Base-by-base conservation (phyloP, 1,140 invertebrate genomes). In the Thaumatotibia leucotreta region DNA sequence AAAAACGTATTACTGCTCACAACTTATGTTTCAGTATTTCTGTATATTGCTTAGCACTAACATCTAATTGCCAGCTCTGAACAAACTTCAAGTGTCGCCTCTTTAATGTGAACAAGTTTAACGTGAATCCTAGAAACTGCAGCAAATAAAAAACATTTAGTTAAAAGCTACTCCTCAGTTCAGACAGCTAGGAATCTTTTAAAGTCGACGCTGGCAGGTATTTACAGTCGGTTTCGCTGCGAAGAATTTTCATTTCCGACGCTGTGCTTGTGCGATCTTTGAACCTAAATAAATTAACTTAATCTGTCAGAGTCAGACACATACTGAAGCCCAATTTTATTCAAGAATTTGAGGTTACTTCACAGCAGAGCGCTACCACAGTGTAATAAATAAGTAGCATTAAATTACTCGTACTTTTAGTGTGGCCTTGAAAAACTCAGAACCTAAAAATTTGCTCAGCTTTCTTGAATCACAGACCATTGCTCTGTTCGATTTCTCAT, bases 171-270 rank as follows among this genome's bases (percentile, higher is more conserved):
- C 24, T 58, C 24, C n/a, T n/a, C n/a, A n/a, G n/a, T 58, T 58
- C 52, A 58, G 52, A 58, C 23, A 58, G 29, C 52, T 27, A 58
- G 52, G 52, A 58, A 58, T 58, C 52, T 58, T 58, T 58, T 58
- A 14, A 58, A 27, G 52, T 58, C 52, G 24, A 27, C 52, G 24
- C 52, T 58, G 52, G 52, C 24, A 27, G 52, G 52, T 58, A 27
- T 58, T 58, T 58, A 58, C 52, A 58, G 52, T 58, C 6, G 52
- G 24, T 27, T 58, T 58, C 52, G 23, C n/a, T 27, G 52, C 23
- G 14, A 58, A 27, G 52, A 58, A 58, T 58, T 58, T 29, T 58
- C 52, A 58, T 58, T 58, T 29, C 52, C 24, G 24, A 58, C 52
- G 24, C 27, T n/a, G 52, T 58, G 14, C 52, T 58, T 6, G 23